Evolutionary conservation across 1,140 invertebrate species (phyloP), one percentile per base, ranked within the genome.

Genomic region (Lepidurus arcticus): DNA sequence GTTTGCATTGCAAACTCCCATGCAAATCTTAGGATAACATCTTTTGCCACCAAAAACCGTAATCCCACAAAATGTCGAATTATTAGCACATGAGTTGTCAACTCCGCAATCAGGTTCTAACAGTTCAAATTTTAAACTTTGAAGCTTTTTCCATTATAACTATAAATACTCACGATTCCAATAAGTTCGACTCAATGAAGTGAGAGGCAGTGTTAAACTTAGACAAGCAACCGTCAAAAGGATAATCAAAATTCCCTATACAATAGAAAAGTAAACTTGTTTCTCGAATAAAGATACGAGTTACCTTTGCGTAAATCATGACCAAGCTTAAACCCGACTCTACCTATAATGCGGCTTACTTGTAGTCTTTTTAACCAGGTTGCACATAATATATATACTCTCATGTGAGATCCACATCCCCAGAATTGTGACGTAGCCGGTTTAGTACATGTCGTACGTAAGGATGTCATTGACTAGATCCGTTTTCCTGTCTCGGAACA

Each of bases 401-500:
- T 0, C 13, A n/a, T n/a, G 53, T 1, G 53, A 65, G 53, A n/a
- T 47, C 53, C 53, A 65, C 53, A 65, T 65, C 10, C 2, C 53
- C 53, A 13, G 9, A 7, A 65, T n/a, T 16, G 53, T 65, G 53
- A 65, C 53, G 53, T 65, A 65, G 53, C 21, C n/a, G 16, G 21
- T 65, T 65, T 65, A 65, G n/a, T 65, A 13, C 53, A 16, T 9
- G 53, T 21, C 16, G 9, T 65, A 65, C 53, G 21, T 65, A 65
- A 21, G 16, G 6, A 65, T 21, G 53, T 21, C 53, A 13, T 10
- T 65, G n/a, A 65, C 53, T 65, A 16, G 53, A 7, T 65, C 53
- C 53, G 53, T 65, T 65, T 65, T 65, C 53, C 53, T 65, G 53
- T 65, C 53, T 65, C 53, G 21, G 53, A 65, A 16, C 53, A 65